phyloP scores from a whole-genome alignment of 2,113 vertebrate species.

The Nyctibius bracteatus region DNA sequence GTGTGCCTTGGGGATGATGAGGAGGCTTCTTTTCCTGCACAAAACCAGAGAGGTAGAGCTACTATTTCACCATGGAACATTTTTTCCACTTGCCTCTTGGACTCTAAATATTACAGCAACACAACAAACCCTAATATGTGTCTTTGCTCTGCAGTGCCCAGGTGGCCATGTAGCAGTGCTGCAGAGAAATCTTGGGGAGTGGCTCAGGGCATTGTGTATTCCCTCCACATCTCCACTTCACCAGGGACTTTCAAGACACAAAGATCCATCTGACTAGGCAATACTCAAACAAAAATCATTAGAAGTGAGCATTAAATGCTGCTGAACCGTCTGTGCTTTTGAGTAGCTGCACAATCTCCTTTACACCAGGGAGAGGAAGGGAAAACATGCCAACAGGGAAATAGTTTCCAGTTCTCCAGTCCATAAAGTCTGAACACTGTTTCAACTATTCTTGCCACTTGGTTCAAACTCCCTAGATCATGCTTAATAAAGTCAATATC shows the following conservation, averaged over 20 bases:
- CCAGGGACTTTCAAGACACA: neutral
- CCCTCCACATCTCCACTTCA: neutral
- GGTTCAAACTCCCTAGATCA: neutral
- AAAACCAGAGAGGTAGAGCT: neutral
- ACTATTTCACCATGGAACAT: neutral
- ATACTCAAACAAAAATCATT: neutral
- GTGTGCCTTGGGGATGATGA: neutral
- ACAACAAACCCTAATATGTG: fast-evolving
- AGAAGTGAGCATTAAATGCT: neutral
- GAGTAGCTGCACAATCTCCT: neutral
- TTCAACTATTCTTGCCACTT: neutral
- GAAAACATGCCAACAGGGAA: neutral
- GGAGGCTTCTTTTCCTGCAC: neutral
- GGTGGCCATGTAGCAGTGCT: neutral
- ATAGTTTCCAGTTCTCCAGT: neutral
- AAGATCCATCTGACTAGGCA: neutral
- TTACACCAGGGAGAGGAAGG: neutral
- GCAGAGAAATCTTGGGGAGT: neutral
- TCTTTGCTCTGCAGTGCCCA: neutral
- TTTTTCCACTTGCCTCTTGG: neutral
- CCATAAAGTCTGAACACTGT: neutral
- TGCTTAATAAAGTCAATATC: neutral
- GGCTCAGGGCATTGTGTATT: neutral
- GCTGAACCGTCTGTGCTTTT: neutral
- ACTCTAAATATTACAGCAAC: neutral